These are phyloP conservation scores for Fistularia commersonii DNA, from an alignment of 2,797 vertebrate genomes.

Conservation along the genomic window DNA sequence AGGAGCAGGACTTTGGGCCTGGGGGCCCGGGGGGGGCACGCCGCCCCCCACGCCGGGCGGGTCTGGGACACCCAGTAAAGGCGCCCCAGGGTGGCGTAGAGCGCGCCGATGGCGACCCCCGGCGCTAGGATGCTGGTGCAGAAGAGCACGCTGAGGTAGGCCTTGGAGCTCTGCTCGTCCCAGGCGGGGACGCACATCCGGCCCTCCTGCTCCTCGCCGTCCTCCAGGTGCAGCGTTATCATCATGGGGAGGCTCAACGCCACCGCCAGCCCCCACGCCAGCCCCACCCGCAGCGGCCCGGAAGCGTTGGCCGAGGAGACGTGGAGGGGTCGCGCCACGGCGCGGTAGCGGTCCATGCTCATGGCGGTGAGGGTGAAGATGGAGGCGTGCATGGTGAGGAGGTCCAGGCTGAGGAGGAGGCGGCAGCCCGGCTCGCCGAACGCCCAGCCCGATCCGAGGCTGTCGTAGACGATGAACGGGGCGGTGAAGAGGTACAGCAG, in stretches of 20 bases:
- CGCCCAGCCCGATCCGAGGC: conserved; percentile 80
- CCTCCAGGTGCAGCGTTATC: conserved; percentile 82
- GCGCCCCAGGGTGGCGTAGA: conserved; percentile 79
- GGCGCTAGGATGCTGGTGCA: conserved; percentile 85
- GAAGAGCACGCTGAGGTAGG: conserved; percentile 82
- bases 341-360: conserved; percentile 83
- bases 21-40: conserved; percentile 73
- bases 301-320: conserved; percentile 75
- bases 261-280: conserved; percentile 82
- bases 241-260: conserved; percentile 85
- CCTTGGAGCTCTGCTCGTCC: conserved; percentile 83
- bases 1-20: conserved; percentile 82
- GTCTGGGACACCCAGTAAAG: conserved; percentile 86
- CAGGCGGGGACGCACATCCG: conserved; percentile 81
- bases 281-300: conserved; percentile 70
- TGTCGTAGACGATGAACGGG: conserved; percentile 85
- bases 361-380: conserved; percentile 85
- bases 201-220: conserved; percentile 73
- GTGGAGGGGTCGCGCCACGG: conserved; percentile 79
- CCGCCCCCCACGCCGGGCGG: conserved; percentile 68
- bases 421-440: conserved; percentile 84
- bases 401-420: conserved; percentile 82
- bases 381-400: conserved; percentile 87
- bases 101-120: conserved; percentile 80
- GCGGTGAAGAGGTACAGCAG: conserved; percentile 84